A percentile compares a stretch with the other conserved stretches of the same genome.
Conservation (phyloP, 2,797 vertebrate genomes). For the Lepilemur ruficaudatus region DNA sequence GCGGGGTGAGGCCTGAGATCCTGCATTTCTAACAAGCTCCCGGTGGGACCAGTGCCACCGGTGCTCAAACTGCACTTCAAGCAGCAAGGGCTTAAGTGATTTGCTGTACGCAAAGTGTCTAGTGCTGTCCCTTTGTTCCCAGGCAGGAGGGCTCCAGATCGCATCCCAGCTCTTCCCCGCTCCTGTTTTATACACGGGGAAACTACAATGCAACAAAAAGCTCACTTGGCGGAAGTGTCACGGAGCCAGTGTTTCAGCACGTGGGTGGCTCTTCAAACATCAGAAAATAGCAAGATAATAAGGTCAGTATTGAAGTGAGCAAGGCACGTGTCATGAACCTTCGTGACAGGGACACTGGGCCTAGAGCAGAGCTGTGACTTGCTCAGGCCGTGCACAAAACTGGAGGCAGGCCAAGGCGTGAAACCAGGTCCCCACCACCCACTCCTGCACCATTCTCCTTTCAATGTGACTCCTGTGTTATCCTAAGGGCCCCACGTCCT, state of each 20-base stretch:
- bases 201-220: neutral
- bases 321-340: neutral
- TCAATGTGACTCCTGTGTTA: neutral
- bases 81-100: no score
- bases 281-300: neutral
- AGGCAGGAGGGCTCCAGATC: neutral
- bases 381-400: neutral
- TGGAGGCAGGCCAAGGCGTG: fast-evolving
- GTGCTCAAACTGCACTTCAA: neutral
- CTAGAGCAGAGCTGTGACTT: neutral
- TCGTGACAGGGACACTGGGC: neutral
- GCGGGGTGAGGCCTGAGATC: neutral
- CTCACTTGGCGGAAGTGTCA: neutral
- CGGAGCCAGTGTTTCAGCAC: neutral
- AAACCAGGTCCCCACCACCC: neutral
- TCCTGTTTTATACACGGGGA: neutral
- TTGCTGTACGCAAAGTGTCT: neutral
- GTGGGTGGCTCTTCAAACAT: neutral
- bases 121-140: neutral
- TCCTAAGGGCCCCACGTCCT: neutral
- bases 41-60: neutral
- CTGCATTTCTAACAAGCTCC: neutral
- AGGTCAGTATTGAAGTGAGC: neutral
- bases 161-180: neutral
- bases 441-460: neutral